Evolutionary conservation across 2,797 vertebrate genomes (phyloP), one percentile per base, ranked within the genome.

Genomic region (Lutjanus argentimaculatus): DNA sequence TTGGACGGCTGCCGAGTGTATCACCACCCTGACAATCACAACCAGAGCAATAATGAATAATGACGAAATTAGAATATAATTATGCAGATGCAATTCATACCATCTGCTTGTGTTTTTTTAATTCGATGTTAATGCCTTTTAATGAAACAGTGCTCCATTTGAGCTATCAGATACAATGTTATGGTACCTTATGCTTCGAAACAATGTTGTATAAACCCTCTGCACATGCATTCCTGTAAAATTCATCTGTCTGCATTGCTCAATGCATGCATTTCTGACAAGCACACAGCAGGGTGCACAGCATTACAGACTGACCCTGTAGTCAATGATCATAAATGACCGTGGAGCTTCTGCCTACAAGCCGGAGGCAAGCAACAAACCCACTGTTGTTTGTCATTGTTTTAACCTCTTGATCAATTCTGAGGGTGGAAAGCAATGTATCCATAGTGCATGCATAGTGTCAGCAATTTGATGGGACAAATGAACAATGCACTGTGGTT

Each of bases 401-500:
- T 88, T 86, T 90, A 85, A 90, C 79, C 83, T 89, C 77, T 86
- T 79, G 67, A 81, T 87, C 77, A 70, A 81, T 83, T 88, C 68
- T 81, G 83, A 76, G 75, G 80, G 72, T 76, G 69, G 72, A 73
- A 73, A 88, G 86, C 82, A 88, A 75, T 86, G 74, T 75, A 77
- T 85, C 83, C 83, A 86, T 67, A 79, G 84, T 87, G 82, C 79
- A 83, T 85, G 82, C 89, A 89, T 75, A 82, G 81, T 85, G 82
- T 92, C 87, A 89, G 89, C 89, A 83, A 88, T 93, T 90, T 91
- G 87, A 88, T 75, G 79, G 88, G 85, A 86, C 72, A 88, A 90
- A 89, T 89, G 91, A 92, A 92, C 89, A 92, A 93, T 91, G 86
- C 89, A 68, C 79, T 90, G 89, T 88, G 88, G 87, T 92, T 84